Base-by-base conservation (phyloP, 2,888 invertebrate genomes). In the Mesopsocus fuscifrons region DNA sequence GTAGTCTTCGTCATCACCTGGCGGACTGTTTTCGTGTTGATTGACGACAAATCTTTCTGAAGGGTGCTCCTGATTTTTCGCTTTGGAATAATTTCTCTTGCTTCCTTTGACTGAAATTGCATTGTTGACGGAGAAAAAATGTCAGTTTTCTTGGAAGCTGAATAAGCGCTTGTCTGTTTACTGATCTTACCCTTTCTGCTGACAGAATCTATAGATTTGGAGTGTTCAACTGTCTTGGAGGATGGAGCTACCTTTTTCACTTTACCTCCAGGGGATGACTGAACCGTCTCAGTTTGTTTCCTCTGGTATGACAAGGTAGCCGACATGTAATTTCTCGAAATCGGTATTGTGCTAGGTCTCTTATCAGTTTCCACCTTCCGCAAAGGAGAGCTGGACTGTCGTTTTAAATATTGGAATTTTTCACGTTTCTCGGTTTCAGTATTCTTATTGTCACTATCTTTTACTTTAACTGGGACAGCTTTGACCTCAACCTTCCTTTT, bases 261-360 rank as follows among this genome's bases (percentile, higher is more conserved):
- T 26, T 16, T 38, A 5, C n/a, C 17, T 15, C 6, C 35, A 23
- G 42, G 42, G n/a, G 45, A 41, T 33, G 44, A 32, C 16, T 18
- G 20, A 17, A 21, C 17, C 8, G 20, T 18, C 20, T 38, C 38
- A 18, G 17, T 20, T 38, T 38, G 38, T 4, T 21, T 5, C 11
- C 38, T 3, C 20, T 38, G 16, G 21, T 38, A 38, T 3, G 38
- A 38, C 5, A 38, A 20, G 9, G 38, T 38, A 38, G 18, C 20
- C 11, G 38, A 16, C 38, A 38, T 38, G 11, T 38, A 38, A 20
- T 20, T 38, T 38, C 38, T 15, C 8, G 38, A 18, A 4, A 18
- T 18, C 20, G 38, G 20, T 38, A 20, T 20, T 5, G 38, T 38
- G 15, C 18, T 17, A 4, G 38, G 17, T 38, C 20, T 38, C 20